Base-by-base conservation (phyloP, 2,113 vertebrate genomes). In the Anarhynchus alexandrinus region DNA sequence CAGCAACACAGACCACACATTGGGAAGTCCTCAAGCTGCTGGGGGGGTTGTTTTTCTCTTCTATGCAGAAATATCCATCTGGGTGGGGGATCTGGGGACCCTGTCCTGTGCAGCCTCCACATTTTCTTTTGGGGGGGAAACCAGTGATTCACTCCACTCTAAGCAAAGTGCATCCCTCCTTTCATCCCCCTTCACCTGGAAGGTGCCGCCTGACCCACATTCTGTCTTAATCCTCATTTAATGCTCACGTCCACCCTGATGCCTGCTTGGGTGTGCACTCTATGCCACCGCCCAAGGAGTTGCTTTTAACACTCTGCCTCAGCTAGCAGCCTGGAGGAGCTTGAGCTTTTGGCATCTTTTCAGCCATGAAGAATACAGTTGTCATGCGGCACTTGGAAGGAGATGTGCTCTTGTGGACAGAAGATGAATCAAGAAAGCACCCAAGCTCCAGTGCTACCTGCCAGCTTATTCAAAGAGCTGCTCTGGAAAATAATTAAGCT, bases 1-100 rank as follows among this genome's bases (percentile, higher is more conserved):
- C 23, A 43, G 65, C 72, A 47, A 25, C 16, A 14, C 1, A 1
- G 29, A 18, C 43, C 2, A 1, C 25, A 54, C 29, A 12, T 0
- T 30, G 45, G 32, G 32, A 79, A 64, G 18, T 59, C 36, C 43
- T 81, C 0, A 0, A 71, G 34, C 65, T 85, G 42, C 54, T 69
- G 71, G 11, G 27, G 27, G 22, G 52, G 52, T 72, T 58, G 21
- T 1, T 78, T 71, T 86, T 72, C 67, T 36, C 18, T 29, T 52
- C 42, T 47, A 2, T 21, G 27, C 80, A 74, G 77, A 71, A 66
- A 64, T 18, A 51, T 4, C 25, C 3, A 4, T 58, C 26, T 51
- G 12, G 15, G 36, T n/a, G 45, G 40, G 30, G 19, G 16, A 58
- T 49, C 8, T 58, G 36, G 6, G 36, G 51, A 42, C 45, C 15